Conservation (phyloP, 2,797 vertebrate species). For the Melanotaenia maccullochi region DNA sequence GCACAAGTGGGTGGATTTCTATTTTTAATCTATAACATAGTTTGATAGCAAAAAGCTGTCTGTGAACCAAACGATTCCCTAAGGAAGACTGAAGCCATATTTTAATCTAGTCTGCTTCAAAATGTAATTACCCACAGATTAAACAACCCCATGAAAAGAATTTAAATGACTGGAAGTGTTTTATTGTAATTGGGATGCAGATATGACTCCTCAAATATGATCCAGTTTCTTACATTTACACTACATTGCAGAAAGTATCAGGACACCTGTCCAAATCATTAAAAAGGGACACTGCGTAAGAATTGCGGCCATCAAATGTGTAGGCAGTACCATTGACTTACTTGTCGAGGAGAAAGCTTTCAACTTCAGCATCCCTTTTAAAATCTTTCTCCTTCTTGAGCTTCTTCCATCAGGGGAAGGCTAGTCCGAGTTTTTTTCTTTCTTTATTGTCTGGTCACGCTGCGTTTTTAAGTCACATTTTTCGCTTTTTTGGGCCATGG, state of each 20-base stretch:
- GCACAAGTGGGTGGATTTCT: background rate
- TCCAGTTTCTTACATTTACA: background rate
- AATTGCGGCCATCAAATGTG: no score
- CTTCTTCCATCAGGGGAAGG: no score
- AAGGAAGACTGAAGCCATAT: background rate
- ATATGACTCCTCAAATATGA: background rate
- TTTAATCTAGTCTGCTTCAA: background rate
- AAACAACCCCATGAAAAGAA: background rate
- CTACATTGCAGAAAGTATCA: background rate
- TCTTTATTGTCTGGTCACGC: no score
- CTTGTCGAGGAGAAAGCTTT: no score
- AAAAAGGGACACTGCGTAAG: no score
- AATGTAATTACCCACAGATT: background rate
- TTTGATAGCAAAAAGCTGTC: background rate
- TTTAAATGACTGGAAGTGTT: background rate
- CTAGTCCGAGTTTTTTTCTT: no score
- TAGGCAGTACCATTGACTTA: no score
- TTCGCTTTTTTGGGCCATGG: no score
- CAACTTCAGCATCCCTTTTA: no score
- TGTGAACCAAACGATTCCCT: background rate
- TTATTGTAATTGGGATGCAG: background rate
- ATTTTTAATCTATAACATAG: background rate
- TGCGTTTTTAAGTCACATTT: no score
- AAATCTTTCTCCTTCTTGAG: no score
- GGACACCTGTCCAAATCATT: background rate